Percentiles rank a stretch among this genome's conserved stretches.
phyloP scores from a whole-genome alignment of 2,888 invertebrate species.

The Formica aserva region DNA sequence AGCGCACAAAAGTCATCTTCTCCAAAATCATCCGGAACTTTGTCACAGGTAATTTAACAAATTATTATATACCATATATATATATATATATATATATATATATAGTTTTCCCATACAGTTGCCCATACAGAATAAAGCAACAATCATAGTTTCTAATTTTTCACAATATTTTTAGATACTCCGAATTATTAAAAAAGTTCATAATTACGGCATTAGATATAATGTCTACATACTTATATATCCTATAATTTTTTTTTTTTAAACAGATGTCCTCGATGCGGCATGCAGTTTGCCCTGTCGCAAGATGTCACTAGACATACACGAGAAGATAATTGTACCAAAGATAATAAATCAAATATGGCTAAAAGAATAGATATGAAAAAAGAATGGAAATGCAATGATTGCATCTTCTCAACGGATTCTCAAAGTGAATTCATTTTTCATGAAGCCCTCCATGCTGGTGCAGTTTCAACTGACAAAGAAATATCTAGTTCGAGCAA shows the following conservation, averaged over 20 bases:
- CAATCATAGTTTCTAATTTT: not conserved
- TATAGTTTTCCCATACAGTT: not conserved
- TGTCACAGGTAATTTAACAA: slow-evolving; percentile 88
- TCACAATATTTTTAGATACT: not conserved
- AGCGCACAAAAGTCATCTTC: slow-evolving; percentile 89
- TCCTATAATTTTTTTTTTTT: not conserved
- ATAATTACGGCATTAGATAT: not conserved
- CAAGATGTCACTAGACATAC: slow-evolving; percentile 92
- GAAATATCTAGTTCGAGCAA: slow-evolving; percentile 79
- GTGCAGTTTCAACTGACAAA: slow-evolving; percentile 83
- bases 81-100: not conserved
- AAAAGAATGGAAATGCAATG: slow-evolving; percentile 87
- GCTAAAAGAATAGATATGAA: slow-evolving; percentile 22
- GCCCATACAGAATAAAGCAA: not conserved
- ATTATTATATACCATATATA: not conserved
- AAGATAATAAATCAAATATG: slow-evolving; percentile 41
- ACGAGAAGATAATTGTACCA: slow-evolving; percentile 87
- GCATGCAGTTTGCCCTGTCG: slow-evolving; percentile 89
- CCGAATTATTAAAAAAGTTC: not conserved
- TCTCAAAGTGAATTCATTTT: slow-evolving; percentile 91
- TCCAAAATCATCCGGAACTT: slow-evolving; percentile 88
- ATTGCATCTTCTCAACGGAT: slow-evolving; percentile 88
- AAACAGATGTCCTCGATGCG: slow-evolving; percentile 91
- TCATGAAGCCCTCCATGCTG: slow-evolving; percentile 90
- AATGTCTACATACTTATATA: not conserved